Evolutionary conservation across 1,140 invertebrate genomes (phyloP).

Genomic region (Trypoxylus dichotomus): DNA sequence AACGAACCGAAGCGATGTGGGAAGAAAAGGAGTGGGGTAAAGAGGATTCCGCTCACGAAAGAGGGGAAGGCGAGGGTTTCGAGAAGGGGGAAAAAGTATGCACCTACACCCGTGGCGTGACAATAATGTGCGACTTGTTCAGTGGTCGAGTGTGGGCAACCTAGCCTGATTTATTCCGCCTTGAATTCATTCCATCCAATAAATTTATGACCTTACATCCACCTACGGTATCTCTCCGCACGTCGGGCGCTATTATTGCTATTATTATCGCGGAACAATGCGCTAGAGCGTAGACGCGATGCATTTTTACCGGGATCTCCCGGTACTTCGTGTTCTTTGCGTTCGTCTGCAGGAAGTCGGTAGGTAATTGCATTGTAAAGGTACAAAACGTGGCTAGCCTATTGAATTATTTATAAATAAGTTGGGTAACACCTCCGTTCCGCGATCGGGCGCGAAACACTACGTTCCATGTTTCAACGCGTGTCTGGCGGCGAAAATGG

Average conservation of each 20-base stretch:
- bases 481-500: too few relatives aligned
- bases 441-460: not conserved
- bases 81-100: not conserved
- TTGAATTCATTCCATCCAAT: slow-evolving; percentile 24
- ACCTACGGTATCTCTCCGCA: slow-evolving; percentile 10
- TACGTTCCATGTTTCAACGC: too few relatives aligned
- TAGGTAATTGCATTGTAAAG: not conserved
- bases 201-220: slow-evolving; percentile 22
- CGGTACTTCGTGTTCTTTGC: not conserved
- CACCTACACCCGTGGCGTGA: not conserved
- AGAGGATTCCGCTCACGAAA: not conserved
- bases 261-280: slow-evolving; percentile 16
- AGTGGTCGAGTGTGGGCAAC: slow-evolving; percentile 4
- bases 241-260: not conserved
- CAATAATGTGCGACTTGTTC: not conserved
- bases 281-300: not conserved
- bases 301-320: not conserved
- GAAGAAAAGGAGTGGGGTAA: not conserved
- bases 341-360: not conserved
- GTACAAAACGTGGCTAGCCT: not conserved
- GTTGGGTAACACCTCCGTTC: not conserved
- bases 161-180: slow-evolving; percentile 8
- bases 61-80: too few relatives aligned
- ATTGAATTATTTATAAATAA: slow-evolving; percentile 7
- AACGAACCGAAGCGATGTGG: not conserved